Evolutionary conservation across 2,113 vertebrate genomes (phyloP).

Genomic region (Xiphias gladius): DNA sequence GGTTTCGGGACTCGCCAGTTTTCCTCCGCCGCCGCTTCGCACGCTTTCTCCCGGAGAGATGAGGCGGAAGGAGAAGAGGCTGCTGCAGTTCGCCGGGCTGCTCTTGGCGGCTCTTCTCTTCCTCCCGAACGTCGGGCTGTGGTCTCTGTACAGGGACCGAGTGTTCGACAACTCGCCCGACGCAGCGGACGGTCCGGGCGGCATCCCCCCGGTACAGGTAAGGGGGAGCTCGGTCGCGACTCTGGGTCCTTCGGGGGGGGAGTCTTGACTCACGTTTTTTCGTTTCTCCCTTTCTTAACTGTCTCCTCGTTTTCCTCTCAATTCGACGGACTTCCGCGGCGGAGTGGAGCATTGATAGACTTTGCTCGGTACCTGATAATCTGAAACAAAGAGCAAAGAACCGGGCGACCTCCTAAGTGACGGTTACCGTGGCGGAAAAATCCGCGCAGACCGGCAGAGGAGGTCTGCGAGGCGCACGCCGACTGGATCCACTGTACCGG

Average conservation of each 20-base stretch:
- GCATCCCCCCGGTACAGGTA: conserved; percentile 78
- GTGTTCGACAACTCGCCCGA: conserved; percentile 87
- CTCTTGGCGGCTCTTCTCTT: conserved; percentile 90
- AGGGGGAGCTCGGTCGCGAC: background rate
- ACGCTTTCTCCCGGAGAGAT: conserved; percentile 77
- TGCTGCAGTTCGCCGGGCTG: conserved; percentile 91
- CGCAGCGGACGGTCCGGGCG: conserved; percentile 63
- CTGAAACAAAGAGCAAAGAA: background rate
- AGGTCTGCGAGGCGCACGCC: no score
- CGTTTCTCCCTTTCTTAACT: no score
- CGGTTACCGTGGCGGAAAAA: no score
- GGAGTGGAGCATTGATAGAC: background rate
- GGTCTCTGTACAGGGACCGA: conserved; percentile 92
- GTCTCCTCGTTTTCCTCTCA: background rate
- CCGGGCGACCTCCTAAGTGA: background rate
- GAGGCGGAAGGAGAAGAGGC: conserved; percentile 94
- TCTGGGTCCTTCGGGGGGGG: no score
- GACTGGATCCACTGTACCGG: background rate
- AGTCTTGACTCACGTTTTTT: no score
- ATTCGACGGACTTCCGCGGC: background rate
- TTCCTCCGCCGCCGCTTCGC: conserved; percentile 2
- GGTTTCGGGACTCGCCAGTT: background rate
- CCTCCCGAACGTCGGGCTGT: conserved; percentile 93
- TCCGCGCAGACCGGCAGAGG: background rate
- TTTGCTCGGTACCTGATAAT: no score